phyloP scores from a whole-genome alignment of 1,140 invertebrate species.

The Euura lappo region DNA sequence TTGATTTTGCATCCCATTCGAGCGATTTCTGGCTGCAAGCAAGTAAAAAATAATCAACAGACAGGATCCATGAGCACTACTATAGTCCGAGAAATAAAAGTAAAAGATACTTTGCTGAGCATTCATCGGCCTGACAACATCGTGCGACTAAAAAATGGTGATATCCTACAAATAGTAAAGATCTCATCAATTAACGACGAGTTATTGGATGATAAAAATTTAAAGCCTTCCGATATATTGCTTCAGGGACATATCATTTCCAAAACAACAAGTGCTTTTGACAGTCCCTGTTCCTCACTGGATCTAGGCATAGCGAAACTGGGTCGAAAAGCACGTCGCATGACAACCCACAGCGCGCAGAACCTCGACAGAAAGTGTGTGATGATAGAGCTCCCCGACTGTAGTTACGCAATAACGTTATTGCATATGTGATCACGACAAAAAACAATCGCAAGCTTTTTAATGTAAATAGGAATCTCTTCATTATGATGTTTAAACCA shows the following conservation, averaged over 20 bases:
- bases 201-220: not conserved
- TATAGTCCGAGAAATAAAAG: slow-evolving; percentile 20
- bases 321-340: not conserved
- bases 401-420: no score
- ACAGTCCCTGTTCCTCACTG: not conserved
- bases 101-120: slow-evolving; percentile 25
- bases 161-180: slow-evolving; percentile 26
- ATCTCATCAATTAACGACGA: slow-evolving; percentile 20
- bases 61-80: not conserved
- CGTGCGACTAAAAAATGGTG: slow-evolving; percentile 26
- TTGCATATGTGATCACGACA: no score
- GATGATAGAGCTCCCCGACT: no score
- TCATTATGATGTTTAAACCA: no score
- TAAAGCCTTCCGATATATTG: not conserved
- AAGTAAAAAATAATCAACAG: not conserved
- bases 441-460: no score
- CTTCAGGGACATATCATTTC: not conserved
- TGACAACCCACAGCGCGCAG: not conserved
- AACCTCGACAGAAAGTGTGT: not conserved
- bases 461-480: no score
- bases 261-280: not conserved
- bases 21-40: not conserved
- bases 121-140: slow-evolving; percentile 29
- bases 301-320: not conserved
- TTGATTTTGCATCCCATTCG: not conserved